A percentile compares a stretch with the other conserved stretches of the same genome.
phyloP scores from a whole-genome alignment of 2,888 invertebrate species.

The Eupithecia insigniata region DNA sequence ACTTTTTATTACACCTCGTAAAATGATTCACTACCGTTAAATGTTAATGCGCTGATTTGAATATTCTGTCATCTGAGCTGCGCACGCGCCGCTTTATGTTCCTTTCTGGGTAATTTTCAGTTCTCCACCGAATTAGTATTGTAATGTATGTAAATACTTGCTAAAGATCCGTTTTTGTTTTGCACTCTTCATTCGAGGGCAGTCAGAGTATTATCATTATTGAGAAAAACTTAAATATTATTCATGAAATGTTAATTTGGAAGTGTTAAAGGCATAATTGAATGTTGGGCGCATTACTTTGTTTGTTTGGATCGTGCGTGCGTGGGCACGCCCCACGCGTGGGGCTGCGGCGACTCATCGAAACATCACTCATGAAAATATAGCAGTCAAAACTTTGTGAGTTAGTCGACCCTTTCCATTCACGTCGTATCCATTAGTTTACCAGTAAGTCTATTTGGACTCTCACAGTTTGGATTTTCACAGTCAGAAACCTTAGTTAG shows the following conservation, averaged over 20 bases:
- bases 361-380: neutral
- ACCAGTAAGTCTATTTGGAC: neutral
- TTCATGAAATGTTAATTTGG: slow-evolving; percentile 81
- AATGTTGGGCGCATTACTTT: slow-evolving; percentile 58
- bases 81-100: slow-evolving; percentile 58
- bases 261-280: slow-evolving; percentile 76
- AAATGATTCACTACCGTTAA: slow-evolving; percentile 62
- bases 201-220: slow-evolving; percentile 69
- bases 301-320: slow-evolving; percentile 27
- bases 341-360: neutral
- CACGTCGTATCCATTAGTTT: neutral
- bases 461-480: too few species aligned
- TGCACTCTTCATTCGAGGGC: slow-evolving; percentile 77
- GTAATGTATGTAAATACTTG: slow-evolving; percentile 76
- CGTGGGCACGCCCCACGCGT: neutral
- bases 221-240: slow-evolving; percentile 79
- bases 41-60: slow-evolving; percentile 60
- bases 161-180: slow-evolving; percentile 69
- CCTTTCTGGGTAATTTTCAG: slow-evolving; percentile 62
- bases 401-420: neutral
- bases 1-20: slow-evolving; percentile 49
- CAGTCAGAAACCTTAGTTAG: neutral
- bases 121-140: slow-evolving; percentile 67
- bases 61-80: slow-evolving; percentile 56
- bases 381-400: neutral